A percentile compares a stretch with the other conserved stretches of the same genome.
These are phyloP conservation scores for Halcyon leucocephala DNA, from an alignment of 2,797 vertebrate species.

Conservation along the genomic window DNA sequence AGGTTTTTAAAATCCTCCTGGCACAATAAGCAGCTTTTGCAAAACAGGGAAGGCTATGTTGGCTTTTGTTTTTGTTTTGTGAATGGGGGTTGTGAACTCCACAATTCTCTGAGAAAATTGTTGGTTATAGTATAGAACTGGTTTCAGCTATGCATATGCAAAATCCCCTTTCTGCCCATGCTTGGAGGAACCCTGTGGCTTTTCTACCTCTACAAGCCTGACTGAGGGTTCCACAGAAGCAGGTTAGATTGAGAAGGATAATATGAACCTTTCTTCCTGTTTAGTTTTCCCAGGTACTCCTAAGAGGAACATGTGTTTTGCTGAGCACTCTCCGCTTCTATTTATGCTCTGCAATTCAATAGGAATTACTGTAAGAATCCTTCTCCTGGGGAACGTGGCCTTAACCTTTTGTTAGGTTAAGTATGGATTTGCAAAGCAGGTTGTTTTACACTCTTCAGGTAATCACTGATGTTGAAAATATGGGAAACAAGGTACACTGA, in stretches of 20 bases:
- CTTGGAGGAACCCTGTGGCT: neutral
- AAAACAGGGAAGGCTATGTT: neutral
- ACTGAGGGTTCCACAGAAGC: neutral
- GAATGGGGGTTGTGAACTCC: constrained; percentile 16
- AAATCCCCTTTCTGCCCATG: neutral
- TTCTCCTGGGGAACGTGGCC: neutral
- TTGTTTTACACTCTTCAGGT: neutral
- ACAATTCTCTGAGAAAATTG: neutral
- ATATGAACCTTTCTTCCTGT: neutral
- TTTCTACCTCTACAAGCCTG: neutral
- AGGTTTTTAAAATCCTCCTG: constrained; percentile 24
- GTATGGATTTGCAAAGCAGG: neutral
- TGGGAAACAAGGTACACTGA: neutral
- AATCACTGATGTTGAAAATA: neutral
- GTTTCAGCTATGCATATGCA: neutral
- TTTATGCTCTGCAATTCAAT: neutral
- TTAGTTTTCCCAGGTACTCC: neutral
- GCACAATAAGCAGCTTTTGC: constrained; percentile 40
- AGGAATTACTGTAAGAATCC: neutral
- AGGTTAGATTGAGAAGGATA: neutral
- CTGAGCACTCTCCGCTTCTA: neutral
- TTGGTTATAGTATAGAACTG: neutral
- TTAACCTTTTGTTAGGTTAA: constrained; percentile 21
- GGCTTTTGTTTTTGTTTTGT: constrained; percentile 5
- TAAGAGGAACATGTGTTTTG: neutral